These are phyloP conservation scores for Hydrotaea cyrtoneurina DNA, from an alignment of 2,888 invertebrate genomes.

Conservation along the genomic window DNA sequence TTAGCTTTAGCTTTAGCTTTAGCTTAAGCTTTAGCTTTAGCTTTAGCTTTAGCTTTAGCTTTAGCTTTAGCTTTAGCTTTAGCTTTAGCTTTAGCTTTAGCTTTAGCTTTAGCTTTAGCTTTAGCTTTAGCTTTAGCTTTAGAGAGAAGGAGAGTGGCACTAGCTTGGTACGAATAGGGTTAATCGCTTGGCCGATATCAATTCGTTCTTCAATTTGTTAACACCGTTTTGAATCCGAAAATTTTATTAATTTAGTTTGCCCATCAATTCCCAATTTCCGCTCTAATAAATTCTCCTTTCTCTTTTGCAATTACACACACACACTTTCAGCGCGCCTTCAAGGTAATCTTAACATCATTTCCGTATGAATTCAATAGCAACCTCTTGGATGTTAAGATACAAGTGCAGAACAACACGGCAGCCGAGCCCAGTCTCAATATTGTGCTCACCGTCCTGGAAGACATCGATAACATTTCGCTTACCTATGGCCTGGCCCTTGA, in stretches of 20 bases:
- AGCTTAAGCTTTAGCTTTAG: constrained; percentile 3
- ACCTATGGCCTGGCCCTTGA: constrained; percentile 71
- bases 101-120: constrained; percentile 7
- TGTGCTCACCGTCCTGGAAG: constrained; percentile 70
- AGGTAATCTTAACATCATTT: constrained; percentile 73
- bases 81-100: constrained; percentile 7
- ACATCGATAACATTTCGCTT: constrained; percentile 73
- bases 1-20: constrained; percentile 7
- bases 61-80: constrained; percentile 7
- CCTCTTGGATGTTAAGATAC: constrained; percentile 70
- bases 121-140: constrained; percentile 3
- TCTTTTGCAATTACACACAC: no score
- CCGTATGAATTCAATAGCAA: constrained; percentile 72
- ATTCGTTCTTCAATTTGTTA: no score
- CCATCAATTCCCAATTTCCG: no score
- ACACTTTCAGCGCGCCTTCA: constrained; percentile 74
- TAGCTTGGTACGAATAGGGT: no score
- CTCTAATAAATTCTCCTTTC: no score
- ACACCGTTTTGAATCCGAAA: no score
- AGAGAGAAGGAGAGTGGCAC: no score
- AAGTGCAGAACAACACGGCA: constrained; percentile 72
- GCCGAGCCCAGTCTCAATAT: constrained; percentile 70
- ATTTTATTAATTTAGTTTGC: no score
- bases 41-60: constrained; percentile 7
- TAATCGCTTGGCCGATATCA: no score